Conservation (phyloP, 1,140 invertebrate species). For the Alviniconcha marisindica region DNA sequence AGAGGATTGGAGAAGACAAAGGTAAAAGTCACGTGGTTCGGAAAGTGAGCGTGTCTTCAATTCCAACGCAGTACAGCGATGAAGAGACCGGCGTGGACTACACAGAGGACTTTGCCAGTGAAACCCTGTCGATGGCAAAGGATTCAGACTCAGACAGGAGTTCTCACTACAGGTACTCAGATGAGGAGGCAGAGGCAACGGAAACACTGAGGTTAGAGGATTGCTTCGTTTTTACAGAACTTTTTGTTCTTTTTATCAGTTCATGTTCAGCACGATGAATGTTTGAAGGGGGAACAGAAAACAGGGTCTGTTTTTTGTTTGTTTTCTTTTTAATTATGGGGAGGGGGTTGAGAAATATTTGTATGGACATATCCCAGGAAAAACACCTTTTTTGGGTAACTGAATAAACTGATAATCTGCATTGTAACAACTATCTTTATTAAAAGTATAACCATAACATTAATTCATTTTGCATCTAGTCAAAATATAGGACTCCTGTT, state of each 20-base stretch:
- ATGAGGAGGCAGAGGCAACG: slow-evolving; percentile 21
- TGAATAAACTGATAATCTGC: no score
- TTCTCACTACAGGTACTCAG: slow-evolving; percentile 33
- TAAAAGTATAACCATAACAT: no score
- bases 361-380: no score
- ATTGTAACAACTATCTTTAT: no score
- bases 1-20: slow-evolving; percentile 49
- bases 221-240: not conserved
- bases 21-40: slow-evolving; percentile 18
- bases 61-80: slow-evolving; percentile 46
- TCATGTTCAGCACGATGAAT: no score
- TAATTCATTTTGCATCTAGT: no score
- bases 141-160: slow-evolving; percentile 3
- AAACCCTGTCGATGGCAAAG: slow-evolving; percentile 35
- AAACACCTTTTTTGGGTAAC: no score
- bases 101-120: slow-evolving; percentile 51
- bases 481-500: no score
- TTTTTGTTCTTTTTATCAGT: no score
- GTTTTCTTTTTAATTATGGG: no score
- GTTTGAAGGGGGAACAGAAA: not conserved
- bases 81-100: slow-evolving; percentile 51
- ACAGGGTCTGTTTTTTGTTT: not conserved
- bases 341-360: no score
- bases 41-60: slow-evolving; percentile 37
- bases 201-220: slow-evolving; percentile 20